Base-by-base conservation (phyloP, 2,888 invertebrate species). In the Trichogramma dendrolimi region DNA sequence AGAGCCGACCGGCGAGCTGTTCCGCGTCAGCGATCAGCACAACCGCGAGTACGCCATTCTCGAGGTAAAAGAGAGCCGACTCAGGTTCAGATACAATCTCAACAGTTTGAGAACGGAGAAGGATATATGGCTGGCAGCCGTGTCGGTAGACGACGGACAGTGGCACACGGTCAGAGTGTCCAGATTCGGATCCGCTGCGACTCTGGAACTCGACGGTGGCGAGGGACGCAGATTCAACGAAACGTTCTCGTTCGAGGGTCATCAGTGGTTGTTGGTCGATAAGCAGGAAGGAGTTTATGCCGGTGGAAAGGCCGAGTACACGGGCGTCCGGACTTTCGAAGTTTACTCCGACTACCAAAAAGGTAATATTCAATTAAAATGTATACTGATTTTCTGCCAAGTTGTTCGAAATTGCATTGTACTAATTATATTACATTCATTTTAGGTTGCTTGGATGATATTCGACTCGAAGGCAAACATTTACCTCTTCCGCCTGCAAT, bases 281-380 rank as follows among this genome's bases (percentile, higher is more conserved):
- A 95, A 94, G 73, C 94, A 96, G 75, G 94, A 94, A 78, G 94
- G 95, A 1, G 94, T 96, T 38, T 96, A 94, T 73, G 94, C 95
- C 0, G 96, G 96, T 59, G 96, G 96, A 11, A 95, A 95, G 80
- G 95, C 95, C 3, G 94, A 95, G 75, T 96, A 95, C 75, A 94
- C 94, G 2, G 95, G 95, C 39, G 94, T 95, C 4, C 82, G 94
- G 64, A 94, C 94, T 0, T 95, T 94, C 75, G 94, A 95, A 81
- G 95, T 96, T 5, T 94, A 94, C 74, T 92, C 93, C 1, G 95
- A 96, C 79, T 95, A 93, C 80, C 93, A 94, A 73, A 94, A 95
- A 84, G 93, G 94, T 84, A 62, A 46, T 10, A n/a, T 54, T 38
- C 11, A 52, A 11, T 46, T 14, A 27, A 42, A 6, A 40, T 49